Evolutionary conservation across 2,113 vertebrate species (phyloP).

Genomic region (Silurus asotus): DNA sequence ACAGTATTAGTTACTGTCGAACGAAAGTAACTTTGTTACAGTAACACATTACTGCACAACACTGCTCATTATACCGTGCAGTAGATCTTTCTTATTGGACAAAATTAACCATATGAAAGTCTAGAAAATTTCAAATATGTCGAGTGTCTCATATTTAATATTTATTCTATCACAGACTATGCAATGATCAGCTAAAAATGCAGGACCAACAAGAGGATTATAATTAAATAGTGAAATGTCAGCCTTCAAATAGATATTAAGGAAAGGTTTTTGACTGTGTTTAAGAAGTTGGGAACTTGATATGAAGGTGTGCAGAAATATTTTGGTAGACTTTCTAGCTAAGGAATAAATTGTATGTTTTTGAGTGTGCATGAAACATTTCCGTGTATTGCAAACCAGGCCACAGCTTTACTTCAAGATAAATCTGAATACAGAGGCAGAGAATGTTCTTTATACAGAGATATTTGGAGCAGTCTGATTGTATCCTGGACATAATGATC

Average conservation of each 20-base stretch:
- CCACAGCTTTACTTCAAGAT: background rate
- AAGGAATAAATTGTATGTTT: background rate
- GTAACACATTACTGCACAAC: too few species aligned
- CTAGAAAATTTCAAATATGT: too few species aligned
- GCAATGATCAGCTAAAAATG: background rate
- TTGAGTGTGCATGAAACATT: background rate
- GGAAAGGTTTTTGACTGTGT: background rate
- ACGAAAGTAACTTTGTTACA: too few species aligned
- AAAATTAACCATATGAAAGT: background rate
- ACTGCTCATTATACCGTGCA: background rate
- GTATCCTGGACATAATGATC: background rate
- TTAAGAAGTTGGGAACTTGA: background rate
- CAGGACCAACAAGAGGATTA: background rate
- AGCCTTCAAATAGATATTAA: background rate
- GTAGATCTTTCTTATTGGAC: background rate
- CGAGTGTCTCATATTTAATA: background rate
- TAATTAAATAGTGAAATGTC: background rate
- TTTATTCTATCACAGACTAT: background rate
- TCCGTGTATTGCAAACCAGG: background rate
- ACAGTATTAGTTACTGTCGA: too few species aligned
- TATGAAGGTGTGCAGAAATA: background rate
- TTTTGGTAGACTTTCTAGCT: background rate
- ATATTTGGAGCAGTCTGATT: background rate
- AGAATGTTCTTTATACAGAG: too few species aligned
- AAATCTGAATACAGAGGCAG: background rate